phyloP scores from a whole-genome alignment of 2,888 invertebrate genomes.

The Elysia crispata region DNA sequence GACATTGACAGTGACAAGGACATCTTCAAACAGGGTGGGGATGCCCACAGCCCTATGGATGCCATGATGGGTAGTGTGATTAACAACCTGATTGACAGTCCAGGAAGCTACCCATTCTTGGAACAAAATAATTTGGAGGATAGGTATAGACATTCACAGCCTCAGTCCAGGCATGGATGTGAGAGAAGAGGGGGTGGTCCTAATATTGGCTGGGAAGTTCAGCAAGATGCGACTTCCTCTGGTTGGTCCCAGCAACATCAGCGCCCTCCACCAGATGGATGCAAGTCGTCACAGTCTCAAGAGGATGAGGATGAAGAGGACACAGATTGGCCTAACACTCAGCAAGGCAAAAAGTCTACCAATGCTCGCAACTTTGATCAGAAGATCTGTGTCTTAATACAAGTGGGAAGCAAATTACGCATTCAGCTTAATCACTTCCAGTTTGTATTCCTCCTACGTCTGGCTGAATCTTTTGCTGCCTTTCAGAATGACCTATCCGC shows the following conservation, averaged over 20 bases:
- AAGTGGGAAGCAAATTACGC: constrained; percentile 32
- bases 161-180: not conserved
- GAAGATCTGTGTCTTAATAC: constrained; percentile 34
- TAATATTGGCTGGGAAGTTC: constrained; percentile 13
- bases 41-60: constrained; percentile 34
- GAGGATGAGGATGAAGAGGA: not conserved
- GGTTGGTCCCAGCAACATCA: constrained; percentile 29
- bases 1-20: constrained; percentile 46
- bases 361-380: not conserved
- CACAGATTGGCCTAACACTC: constrained; percentile 17
- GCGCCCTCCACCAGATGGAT: constrained; percentile 40
- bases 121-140: not conserved
- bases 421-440: constrained; percentile 94
- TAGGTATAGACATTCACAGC: not conserved
- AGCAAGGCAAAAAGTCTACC: not conserved
- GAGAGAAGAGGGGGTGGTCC: not conserved
- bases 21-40: constrained; percentile 24
- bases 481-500: constrained; percentile 68
- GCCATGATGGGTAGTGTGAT: too few relatives aligned
- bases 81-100: too few relatives aligned
- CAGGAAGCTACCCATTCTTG: not conserved
- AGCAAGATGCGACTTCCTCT: not conserved
- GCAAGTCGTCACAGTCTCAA: constrained; percentile 27
- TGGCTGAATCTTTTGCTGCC: constrained; percentile 85
- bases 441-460: constrained; percentile 90